Conservation (phyloP, 2,797 vertebrate species). For the Dromococcyx pavoninus region DNA sequence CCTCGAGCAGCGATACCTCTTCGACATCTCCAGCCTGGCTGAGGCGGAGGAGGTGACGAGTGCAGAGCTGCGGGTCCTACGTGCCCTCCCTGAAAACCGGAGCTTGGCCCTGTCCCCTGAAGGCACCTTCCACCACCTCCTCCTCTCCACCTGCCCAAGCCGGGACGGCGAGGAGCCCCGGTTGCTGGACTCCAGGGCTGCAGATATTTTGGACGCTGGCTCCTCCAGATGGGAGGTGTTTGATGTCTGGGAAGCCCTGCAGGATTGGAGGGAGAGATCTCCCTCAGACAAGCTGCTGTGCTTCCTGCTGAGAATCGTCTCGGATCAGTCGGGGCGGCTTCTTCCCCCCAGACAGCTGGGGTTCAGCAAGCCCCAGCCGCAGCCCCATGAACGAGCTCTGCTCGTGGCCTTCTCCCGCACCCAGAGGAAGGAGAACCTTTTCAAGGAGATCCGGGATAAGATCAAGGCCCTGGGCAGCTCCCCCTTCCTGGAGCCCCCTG, state of each 20-base stretch:
- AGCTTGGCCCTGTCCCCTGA: conserved; percentile 47
- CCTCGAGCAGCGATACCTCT: conserved; percentile 78
- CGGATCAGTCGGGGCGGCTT: conserved; percentile 50
- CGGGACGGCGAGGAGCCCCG: not conserved
- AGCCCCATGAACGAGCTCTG: conserved; percentile 78
- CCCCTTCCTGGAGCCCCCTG: conserved; percentile 45
- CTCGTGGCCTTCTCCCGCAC: conserved; percentile 81
- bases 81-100: conserved; percentile 56
- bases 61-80: conserved; percentile 80
- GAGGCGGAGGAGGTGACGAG: conserved; percentile 79
- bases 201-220: conserved; percentile 61
- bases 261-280: conserved; percentile 28
- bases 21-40: conserved; percentile 82
- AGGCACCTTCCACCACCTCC: conserved; percentile 73
- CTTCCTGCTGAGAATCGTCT: conserved; percentile 75
- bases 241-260: conserved; percentile 77
- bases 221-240: conserved; percentile 83
- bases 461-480: conserved; percentile 70
- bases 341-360: conserved; percentile 74
- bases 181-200: conserved; percentile 76
- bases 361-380: conserved; percentile 51
- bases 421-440: conserved; percentile 81
- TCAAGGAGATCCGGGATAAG: conserved; percentile 83
- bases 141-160: conserved; percentile 73
- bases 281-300: conserved; percentile 60